Percentiles rank a stretch among this genome's conserved stretches.
These are phyloP conservation scores for Thomomys bottae DNA, from an alignment of 2,113 vertebrate genomes.

Conservation along the genomic window DNA sequence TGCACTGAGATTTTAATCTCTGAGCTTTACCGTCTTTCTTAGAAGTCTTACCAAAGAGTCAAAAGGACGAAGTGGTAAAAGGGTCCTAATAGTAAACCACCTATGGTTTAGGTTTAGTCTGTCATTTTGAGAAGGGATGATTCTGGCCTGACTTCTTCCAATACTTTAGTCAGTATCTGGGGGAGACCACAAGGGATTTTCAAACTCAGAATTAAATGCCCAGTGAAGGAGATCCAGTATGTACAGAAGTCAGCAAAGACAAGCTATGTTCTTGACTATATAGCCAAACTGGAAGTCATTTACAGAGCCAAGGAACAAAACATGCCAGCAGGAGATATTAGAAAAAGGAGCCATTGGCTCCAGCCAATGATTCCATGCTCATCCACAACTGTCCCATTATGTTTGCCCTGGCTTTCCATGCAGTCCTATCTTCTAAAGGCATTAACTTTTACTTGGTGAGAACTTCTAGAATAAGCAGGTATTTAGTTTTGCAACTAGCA, in stretches of 20 bases:
- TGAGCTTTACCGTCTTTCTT: neutral
- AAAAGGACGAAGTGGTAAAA: constrained; percentile 16
- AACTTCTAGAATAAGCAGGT: neutral
- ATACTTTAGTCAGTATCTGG: neutral
- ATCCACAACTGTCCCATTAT: neutral
- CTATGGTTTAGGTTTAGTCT: constrained; percentile 1
- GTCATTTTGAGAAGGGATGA: neutral
- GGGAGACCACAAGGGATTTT: neutral
- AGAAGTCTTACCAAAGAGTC: neutral
- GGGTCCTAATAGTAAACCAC: neutral
- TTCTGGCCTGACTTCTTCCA: constrained; percentile 5
- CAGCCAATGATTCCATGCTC: neutral
- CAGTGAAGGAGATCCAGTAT: neutral
- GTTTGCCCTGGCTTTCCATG: neutral
- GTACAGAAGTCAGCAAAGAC: constrained; percentile 39
- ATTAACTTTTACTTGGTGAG: neutral
- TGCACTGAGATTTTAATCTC: constrained; percentile 11
- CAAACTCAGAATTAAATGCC: constrained; percentile 1
- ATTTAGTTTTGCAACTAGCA: neutral
- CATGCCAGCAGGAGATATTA: neutral
- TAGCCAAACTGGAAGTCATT: neutral
- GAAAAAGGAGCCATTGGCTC: neutral
- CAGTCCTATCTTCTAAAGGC: neutral
- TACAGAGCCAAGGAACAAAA: neutral
- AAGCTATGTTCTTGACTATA: neutral